Percentiles rank a stretch among this genome's conserved stretches.
phyloP scores from a whole-genome alignment of 2,113 vertebrate genomes.

The Lipophrys pholis region DNA sequence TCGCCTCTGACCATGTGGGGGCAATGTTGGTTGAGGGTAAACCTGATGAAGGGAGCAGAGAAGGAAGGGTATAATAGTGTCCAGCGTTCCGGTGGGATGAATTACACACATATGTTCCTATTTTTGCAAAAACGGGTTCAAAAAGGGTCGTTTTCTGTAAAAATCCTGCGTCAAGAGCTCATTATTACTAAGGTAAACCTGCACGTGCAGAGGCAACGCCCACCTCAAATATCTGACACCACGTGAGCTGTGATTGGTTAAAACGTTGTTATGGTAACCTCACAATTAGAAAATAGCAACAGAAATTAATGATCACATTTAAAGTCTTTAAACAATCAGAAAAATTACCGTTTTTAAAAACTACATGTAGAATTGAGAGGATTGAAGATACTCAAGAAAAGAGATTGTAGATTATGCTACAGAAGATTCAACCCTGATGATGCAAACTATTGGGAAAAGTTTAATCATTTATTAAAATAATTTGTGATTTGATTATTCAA shows the following conservation, averaged over 20 bases:
- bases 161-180: background rate
- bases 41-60: background rate
- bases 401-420: too few relatives aligned
- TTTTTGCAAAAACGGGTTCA: too few relatives aligned
- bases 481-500: too few relatives aligned
- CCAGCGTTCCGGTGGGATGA: background rate
- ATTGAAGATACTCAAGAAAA: too few relatives aligned
- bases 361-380: too few relatives aligned
- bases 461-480: too few relatives aligned
- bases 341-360: too few relatives aligned
- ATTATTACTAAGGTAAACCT: background rate
- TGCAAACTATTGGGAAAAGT: too few relatives aligned
- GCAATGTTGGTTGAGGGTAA: slow-evolving; percentile 53
- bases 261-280: background rate
- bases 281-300: background rate
- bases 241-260: slow-evolving; percentile 29
- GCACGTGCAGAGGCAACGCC: slow-evolving; percentile 53
- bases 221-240: background rate
- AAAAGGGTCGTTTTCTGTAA: too few relatives aligned
- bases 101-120: too few relatives aligned
- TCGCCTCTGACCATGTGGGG: slow-evolving; percentile 61
- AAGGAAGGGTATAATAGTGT: too few relatives aligned
- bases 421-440: too few relatives aligned
- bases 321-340: background rate
- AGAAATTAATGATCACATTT: background rate